phyloP scores from a whole-genome alignment of 2,888 invertebrate species.

The Orgyia antiqua region DNA sequence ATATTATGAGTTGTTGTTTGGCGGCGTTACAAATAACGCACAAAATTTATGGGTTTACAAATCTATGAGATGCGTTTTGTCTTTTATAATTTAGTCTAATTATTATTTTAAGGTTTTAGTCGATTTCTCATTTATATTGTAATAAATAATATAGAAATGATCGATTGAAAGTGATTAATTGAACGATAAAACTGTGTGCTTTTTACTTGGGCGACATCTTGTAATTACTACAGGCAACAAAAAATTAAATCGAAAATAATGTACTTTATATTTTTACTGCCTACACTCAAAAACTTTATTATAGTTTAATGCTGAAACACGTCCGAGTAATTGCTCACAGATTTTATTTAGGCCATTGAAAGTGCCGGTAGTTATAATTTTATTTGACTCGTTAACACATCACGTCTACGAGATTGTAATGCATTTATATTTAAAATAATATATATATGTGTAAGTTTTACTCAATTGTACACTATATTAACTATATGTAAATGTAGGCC shows the following conservation, averaged over 20 bases:
- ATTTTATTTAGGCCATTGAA: neutral
- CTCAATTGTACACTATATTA: conserved; percentile 10
- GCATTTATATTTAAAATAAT: conserved; percentile 54
- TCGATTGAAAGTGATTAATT: conserved; percentile 9
- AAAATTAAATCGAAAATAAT: too few relatives aligned
- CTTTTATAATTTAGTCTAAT: conserved; percentile 26
- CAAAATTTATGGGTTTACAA: conserved; percentile 42
- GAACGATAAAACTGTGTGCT: neutral
- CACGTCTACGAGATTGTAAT: conserved; percentile 49
- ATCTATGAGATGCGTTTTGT: conserved; percentile 45
- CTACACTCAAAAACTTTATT: too few relatives aligned
- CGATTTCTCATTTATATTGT: conserved; percentile 22
- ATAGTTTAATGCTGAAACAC: too few relatives aligned
- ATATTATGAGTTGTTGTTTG: conserved; percentile 23
- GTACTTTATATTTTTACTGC: too few relatives aligned
- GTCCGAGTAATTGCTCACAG: neutral
- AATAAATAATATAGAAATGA: conserved; percentile 17
- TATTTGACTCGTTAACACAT: conserved; percentile 28
- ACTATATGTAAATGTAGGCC: neutral
- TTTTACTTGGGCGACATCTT: neutral
- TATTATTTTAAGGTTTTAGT: conserved; percentile 16
- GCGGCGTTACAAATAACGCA: conserved; percentile 41
- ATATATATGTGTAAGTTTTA: conserved; percentile 14
- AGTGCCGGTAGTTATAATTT: conserved; percentile 4
- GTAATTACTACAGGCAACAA: too few relatives aligned